These are phyloP conservation scores for Notamacropus eugenii DNA, from an alignment of 2,797 vertebrate species.

Conservation along the genomic window DNA sequence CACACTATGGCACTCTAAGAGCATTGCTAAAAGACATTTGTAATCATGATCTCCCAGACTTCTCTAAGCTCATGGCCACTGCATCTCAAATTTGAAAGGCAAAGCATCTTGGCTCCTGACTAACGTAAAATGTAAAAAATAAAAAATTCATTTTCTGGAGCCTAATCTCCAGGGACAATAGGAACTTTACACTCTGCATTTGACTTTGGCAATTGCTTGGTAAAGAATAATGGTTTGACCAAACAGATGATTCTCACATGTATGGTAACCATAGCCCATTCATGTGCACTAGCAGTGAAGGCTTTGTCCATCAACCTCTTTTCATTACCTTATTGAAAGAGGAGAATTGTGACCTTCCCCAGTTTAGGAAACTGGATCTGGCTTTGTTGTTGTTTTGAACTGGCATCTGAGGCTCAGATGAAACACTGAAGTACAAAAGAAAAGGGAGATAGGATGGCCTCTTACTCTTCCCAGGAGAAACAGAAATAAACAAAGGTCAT, in stretches of 20 bases:
- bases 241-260: background rate
- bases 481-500: background rate
- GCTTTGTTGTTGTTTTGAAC: background rate
- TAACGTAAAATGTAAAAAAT: background rate
- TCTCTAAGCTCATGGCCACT: background rate
- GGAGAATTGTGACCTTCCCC: background rate
- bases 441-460: no score
- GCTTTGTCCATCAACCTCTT: background rate
- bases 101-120: background rate
- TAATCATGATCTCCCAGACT: background rate
- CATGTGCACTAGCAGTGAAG: background rate
- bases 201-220: background rate
- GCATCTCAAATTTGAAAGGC: background rate
- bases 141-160: background rate
- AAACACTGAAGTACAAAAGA: fast-evolving
- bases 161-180: background rate
- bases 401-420: no score
- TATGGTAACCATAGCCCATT: background rate
- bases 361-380: background rate
- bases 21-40: background rate
- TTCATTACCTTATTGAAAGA: background rate
- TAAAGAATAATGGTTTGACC: no score
- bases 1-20: background rate
- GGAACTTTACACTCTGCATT: background rate
- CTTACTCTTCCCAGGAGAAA: background rate